Evolutionary conservation across 2,888 invertebrate genomes (phyloP), one percentile per base, ranked within the genome.

Genomic region (Miltochrista miniata): DNA sequence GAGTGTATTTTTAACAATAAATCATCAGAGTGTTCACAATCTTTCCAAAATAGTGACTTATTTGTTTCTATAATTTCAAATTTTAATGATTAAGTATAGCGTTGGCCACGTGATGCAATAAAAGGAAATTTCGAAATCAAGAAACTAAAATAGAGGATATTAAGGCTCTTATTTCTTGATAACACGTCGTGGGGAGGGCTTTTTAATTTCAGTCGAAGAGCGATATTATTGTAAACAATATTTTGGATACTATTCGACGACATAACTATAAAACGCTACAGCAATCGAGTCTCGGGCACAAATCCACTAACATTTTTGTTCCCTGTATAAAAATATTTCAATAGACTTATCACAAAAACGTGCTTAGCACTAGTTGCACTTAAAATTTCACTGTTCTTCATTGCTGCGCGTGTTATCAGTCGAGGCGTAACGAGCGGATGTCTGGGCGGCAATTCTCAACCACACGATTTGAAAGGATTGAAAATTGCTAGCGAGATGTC

Each of bases 291-390:
- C 48, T 50, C 37, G 44, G 48, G 31, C 40, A 51, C 36, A 46
- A 60, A 51, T 55, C 43, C 45, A 49, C 53, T 49, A 60, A 49
- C 46, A n/a, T 39, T 51, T 59, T 47, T 50, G 60, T 52, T 65
- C 64, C 68, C 64, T 67, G 68, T 67, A 65, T 64, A 56, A 63
- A 66, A 57, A 57, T 63, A 60, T 65, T 55, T 64, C 51, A 63
- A 40, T 63, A 37, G 53, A 60, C 50, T 52, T 64, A 65, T 65
- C 68, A 67, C 64, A 64, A 54, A 54, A 48, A 52, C 36, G 55
- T 64, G 55, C 48, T 48, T 56, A 51, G 50, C 57, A 55, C 67
- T 48, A 54, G 53, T 41, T 54, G 48, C 48, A 61, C 55, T 55
- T 46, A 33, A 15, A n/a, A 53, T 54, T 39, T 59, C 54, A 46